These are phyloP conservation scores for Drosophila suzukii DNA, from an alignment of 1,140 invertebrate genomes.

Conservation along the genomic window DNA sequence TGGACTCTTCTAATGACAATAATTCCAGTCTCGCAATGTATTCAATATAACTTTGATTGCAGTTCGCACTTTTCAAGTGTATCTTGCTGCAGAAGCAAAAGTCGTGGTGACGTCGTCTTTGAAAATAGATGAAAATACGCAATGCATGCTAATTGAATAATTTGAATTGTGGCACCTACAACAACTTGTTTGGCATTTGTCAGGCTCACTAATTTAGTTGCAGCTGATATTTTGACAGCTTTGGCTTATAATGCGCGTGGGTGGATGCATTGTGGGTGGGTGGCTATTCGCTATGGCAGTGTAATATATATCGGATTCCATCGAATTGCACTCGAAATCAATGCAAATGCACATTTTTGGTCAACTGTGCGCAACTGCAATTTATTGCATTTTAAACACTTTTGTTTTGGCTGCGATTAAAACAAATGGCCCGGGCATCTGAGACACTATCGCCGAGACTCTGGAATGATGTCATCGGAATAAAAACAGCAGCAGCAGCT, in stretches of 20 bases:
- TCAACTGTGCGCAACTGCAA: constrained; percentile 65
- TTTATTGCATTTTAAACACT: constrained; percentile 76
- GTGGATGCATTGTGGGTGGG: constrained; percentile 54
- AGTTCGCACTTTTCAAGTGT: not conserved
- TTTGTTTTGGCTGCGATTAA: constrained; percentile 62
- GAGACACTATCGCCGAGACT: constrained; percentile 25
- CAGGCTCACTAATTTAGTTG: constrained; percentile 72
- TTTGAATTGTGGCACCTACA: constrained; percentile 80
- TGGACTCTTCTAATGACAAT: no score
- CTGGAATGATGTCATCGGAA: constrained; percentile 68
- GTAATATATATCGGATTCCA: not conserved
- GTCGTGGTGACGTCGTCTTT: constrained; percentile 71
- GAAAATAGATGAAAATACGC: constrained; percentile 81
- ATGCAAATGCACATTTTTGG: constrained; percentile 82
- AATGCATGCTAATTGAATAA: constrained; percentile 83
- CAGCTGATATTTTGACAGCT: constrained; percentile 75
- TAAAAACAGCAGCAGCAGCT: constrained; percentile 16
- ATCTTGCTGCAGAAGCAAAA: constrained; percentile 18
- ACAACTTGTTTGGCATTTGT: constrained; percentile 68
- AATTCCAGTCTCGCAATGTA: not conserved
- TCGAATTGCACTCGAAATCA: constrained; percentile 60
- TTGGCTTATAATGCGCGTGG: constrained; percentile 36
- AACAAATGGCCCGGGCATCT: constrained; percentile 63
- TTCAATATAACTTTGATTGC: no score
- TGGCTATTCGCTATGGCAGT: constrained; percentile 2